phyloP scores from a whole-genome alignment of 2,888 invertebrate species.

The Xiphydria camelus region DNA sequence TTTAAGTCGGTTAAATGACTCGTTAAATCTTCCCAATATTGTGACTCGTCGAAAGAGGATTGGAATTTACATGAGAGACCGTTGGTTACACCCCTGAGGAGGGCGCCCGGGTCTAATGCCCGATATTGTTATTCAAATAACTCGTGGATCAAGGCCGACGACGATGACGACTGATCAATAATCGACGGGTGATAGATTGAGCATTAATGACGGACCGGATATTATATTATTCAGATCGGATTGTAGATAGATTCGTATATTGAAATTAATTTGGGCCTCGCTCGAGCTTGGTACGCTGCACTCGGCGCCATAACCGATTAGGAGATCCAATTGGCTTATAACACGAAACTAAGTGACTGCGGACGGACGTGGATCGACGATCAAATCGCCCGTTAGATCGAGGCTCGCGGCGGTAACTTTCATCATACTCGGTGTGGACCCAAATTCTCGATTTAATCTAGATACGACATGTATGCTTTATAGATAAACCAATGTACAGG shows the following conservation, averaged over 20 bases:
- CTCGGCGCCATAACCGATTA: too few species aligned
- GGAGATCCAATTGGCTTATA: too few species aligned
- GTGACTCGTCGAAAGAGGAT: constrained; percentile 35
- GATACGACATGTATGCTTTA: too few species aligned
- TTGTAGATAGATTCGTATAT: constrained; percentile 30
- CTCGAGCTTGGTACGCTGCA: too few species aligned
- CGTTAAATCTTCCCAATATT: constrained; percentile 45
- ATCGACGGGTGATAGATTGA: constrained; percentile 42
- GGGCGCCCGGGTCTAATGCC: constrained; percentile 1
- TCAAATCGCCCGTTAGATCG: too few species aligned
- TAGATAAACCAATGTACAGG: too few species aligned
- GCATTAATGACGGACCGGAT: constrained; percentile 38
- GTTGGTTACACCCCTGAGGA: too few species aligned
- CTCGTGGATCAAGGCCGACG: constrained; percentile 7
- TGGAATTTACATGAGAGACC: constrained; percentile 38
- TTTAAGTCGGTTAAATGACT: constrained; percentile 27
- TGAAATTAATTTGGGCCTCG: constrained; percentile 35
- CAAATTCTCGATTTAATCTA: too few species aligned
- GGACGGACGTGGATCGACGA: too few species aligned
- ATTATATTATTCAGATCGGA: constrained; percentile 37
- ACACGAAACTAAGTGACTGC: too few species aligned
- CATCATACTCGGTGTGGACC: too few species aligned
- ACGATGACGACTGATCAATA: constrained; percentile 20
- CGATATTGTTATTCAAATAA: constrained; percentile 53
- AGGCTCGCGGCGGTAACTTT: too few species aligned